Evolutionary conservation across 2,113 vertebrate species (phyloP).

Genomic region (Nettapus auritus): DNA sequence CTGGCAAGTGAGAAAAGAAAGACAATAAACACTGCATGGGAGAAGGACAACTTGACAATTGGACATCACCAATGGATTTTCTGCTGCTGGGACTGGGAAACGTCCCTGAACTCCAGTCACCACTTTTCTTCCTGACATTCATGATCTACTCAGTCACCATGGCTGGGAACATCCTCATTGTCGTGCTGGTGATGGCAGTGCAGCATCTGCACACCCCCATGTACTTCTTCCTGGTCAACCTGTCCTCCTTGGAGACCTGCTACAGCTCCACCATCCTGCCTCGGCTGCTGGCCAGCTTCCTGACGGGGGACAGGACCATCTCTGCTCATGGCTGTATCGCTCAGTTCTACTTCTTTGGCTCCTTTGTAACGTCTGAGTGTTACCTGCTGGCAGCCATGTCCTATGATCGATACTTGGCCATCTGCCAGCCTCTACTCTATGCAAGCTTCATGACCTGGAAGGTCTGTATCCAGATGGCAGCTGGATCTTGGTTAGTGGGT

Average conservation of each 20-base stretch:
- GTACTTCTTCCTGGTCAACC: constrained; percentile 29
- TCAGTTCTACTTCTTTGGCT: neutral
- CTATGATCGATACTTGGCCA: neutral
- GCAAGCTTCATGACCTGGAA: neutral
- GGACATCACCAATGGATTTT: neutral
- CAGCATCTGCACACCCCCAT: neutral
- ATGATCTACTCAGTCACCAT: constrained; percentile 1
- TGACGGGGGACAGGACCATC: constrained; percentile 21
- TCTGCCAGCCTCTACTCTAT: neutral
- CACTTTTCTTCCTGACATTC: neutral
- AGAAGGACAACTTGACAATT: neutral
- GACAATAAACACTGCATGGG: neutral
- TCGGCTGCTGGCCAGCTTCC: constrained; percentile 13
- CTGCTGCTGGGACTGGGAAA: constrained; percentile 1
- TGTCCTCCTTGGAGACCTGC: neutral
- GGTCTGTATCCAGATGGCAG: neutral
- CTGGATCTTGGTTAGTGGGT: neutral
- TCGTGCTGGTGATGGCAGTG: neutral
- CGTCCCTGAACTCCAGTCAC: neutral
- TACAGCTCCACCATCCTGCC: constrained; percentile 6
- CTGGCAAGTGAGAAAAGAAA: neutral
- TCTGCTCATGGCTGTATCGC: neutral
- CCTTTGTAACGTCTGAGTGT: neutral
- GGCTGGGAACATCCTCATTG: neutral
- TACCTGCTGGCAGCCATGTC: neutral